Percentiles rank a stretch among this genome's conserved stretches.
Evolutionary conservation across 2,113 vertebrate genomes (phyloP).

Genomic region (Amia ocellicauda): DNA sequence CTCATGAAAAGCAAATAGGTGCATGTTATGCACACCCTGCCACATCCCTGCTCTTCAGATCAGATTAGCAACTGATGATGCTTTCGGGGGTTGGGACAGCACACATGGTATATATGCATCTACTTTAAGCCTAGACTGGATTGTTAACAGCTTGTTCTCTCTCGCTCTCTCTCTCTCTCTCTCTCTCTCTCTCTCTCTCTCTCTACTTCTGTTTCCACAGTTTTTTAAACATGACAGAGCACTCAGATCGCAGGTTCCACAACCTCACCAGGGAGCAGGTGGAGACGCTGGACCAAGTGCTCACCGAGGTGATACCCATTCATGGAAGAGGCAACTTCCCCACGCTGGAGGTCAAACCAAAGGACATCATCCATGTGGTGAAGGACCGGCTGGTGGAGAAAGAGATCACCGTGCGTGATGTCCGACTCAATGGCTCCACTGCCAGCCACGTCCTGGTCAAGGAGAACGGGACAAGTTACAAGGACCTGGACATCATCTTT

Average conservation of each 20-base stretch:
- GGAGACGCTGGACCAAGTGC: conserved; percentile 76
- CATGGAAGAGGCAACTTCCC: conserved; percentile 95
- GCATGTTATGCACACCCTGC: conserved; percentile 28
- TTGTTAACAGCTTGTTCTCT: neutral
- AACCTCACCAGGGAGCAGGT: conserved; percentile 87
- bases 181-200: conserved; percentile 5
- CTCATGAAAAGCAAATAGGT: conserved; percentile 6
- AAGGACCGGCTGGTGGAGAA: conserved; percentile 77
- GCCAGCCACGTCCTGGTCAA: conserved; percentile 89
- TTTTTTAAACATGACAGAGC: conserved; percentile 78
- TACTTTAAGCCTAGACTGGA: neutral
- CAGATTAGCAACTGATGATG: conserved; percentile 22
- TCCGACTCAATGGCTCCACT: conserved; percentile 90
- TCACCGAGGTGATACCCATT: conserved; percentile 85
- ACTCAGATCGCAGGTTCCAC: conserved; percentile 78
- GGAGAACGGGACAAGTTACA: conserved; percentile 85
- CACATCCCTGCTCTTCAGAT: conserved; percentile 17
- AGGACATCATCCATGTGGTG: conserved; percentile 86
- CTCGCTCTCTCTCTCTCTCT: conserved; percentile 6
- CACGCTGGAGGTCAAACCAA: conserved; percentile 87
- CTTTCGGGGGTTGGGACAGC: neutral
- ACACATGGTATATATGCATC: neutral
- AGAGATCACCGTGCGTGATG: conserved; percentile 79
- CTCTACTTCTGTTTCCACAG: conserved; percentile 36
- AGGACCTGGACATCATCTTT: conserved; percentile 95